A percentile compares a stretch with the other conserved stretches of the same genome.
These are phyloP conservation scores for Gymnothorax reevesii DNA, from an alignment of 2,797 vertebrate genomes.

Conservation along the genomic window DNA sequence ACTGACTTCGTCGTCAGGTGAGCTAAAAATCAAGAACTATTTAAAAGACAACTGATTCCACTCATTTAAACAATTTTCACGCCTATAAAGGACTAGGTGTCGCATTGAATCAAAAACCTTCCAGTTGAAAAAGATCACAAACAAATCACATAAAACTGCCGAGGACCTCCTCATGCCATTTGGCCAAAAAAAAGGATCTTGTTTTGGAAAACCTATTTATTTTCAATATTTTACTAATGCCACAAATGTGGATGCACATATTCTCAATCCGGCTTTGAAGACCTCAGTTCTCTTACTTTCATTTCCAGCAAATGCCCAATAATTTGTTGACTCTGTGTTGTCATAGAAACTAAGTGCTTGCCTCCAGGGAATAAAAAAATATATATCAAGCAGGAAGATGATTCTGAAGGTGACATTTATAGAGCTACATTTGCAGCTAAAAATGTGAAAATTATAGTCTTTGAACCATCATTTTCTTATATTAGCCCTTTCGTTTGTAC, in stretches of 20 bases:
- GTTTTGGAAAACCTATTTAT: not conserved
- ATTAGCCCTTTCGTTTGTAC: not conserved
- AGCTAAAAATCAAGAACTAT: too few species aligned
- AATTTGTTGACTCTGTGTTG: not conserved
- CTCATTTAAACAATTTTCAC: not conserved
- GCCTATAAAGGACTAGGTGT: not conserved
- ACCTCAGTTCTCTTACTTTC: not conserved
- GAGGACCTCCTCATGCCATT: not conserved
- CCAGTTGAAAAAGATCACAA: not conserved
- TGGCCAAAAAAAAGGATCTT: not conserved
- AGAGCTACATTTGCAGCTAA: not conserved
- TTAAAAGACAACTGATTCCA: not conserved
- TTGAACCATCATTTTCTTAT: not conserved
- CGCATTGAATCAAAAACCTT: not conserved
- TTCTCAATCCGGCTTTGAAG: not conserved
- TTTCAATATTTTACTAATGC: not conserved
- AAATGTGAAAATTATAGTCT: not conserved
- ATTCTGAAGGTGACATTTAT: not conserved
- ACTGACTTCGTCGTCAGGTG: too few species aligned
- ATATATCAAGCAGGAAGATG: not conserved
- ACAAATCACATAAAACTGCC: too few species aligned
- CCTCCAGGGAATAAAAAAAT: not conserved
- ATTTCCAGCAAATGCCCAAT: not conserved
- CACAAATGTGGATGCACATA: not conserved
- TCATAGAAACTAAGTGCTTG: not conserved